phyloP scores from a whole-genome alignment of 2,797 vertebrate genomes.

The Pipistrellus nathusii region DNA sequence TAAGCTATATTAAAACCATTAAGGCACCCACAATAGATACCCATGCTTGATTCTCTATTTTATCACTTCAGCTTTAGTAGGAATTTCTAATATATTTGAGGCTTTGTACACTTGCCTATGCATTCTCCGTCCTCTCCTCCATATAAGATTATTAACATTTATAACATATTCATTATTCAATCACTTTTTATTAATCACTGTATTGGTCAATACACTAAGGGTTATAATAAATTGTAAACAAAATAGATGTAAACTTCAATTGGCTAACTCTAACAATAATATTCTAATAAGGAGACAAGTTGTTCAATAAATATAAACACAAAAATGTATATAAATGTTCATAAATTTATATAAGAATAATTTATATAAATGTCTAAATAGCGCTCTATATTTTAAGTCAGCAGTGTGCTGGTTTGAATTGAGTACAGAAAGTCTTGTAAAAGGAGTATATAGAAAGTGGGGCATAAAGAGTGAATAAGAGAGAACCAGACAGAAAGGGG shows the following conservation, averaged over 20 bases:
- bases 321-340: not conserved
- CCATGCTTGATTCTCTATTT: not conserved
- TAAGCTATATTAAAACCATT: not conserved
- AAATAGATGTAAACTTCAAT: not conserved
- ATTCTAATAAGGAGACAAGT: not conserved
- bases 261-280: not conserved
- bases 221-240: not conserved
- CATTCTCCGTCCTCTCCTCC: not conserved
- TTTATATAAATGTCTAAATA: not conserved
- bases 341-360: not conserved
- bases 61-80: conserved; percentile 2
- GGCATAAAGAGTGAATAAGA: not conserved
- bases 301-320: not conserved
- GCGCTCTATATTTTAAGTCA: not conserved
- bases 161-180: not conserved
- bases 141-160: not conserved
- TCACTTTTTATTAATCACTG: conserved; percentile 1
- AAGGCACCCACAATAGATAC: not conserved
- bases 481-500: not conserved
- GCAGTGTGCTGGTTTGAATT: not conserved
- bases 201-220: not conserved
- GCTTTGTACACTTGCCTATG: not conserved
- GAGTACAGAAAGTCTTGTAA: not conserved
- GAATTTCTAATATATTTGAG: conserved; percentile 12
- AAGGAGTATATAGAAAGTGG: not conserved